phyloP scores from a whole-genome alignment of 2,797 vertebrate species.

The Ara ararauna region DNA sequence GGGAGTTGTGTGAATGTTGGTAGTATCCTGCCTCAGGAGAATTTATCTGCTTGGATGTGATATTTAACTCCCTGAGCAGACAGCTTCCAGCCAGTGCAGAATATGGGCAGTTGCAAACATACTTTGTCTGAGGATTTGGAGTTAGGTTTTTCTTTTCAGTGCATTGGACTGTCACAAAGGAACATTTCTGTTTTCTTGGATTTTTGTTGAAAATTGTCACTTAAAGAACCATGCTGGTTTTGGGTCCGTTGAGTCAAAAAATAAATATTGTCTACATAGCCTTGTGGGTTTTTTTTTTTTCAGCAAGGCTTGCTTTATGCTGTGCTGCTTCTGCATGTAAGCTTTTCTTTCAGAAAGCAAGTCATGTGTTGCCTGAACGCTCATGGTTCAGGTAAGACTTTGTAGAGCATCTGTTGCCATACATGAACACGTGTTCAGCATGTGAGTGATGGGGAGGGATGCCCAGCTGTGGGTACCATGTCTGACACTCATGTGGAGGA shows the following conservation, averaged over 20 bases:
- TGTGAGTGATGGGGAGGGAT: rapidly evolving
- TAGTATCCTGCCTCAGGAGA: neutral
- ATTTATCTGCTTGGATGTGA: neutral
- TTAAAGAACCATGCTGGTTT: neutral
- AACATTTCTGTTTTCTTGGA: neutral
- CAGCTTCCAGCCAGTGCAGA: neutral
- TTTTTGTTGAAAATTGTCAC: neutral
- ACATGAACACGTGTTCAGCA: rapidly evolving
- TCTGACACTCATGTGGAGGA: neutral
- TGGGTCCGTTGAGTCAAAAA: neutral
- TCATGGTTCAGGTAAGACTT: too few relatives aligned
- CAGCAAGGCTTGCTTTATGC: neutral
- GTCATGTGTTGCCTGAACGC: rapidly evolving
- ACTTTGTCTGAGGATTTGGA: neutral
- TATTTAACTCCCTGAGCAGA: neutral
- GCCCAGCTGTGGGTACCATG: rapidly evolving
- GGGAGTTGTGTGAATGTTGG: rapidly evolving
- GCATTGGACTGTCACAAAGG: neutral
- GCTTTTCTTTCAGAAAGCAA: neutral
- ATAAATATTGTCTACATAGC: neutral
- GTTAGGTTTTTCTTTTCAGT: neutral
- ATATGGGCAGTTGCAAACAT: rapidly evolving
- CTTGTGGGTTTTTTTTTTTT: neutral
- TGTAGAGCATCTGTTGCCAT: rapidly evolving
- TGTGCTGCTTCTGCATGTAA: neutral